These are phyloP conservation scores for Procambarus clarkii DNA, from an alignment of 1,140 invertebrate genomes.

Conservation along the genomic window DNA sequence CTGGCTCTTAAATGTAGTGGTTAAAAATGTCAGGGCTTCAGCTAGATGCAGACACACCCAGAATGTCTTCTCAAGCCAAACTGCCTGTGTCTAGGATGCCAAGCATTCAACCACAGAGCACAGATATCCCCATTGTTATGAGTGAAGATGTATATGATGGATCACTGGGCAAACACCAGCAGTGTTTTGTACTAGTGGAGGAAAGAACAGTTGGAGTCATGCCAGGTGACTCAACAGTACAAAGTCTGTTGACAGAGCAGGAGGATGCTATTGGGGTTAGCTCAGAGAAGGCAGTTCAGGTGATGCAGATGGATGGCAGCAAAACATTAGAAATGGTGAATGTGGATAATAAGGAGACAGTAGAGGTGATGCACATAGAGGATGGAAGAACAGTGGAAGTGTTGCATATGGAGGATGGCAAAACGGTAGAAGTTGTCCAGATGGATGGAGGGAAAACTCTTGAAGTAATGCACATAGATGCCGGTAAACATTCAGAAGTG, in stretches of 20 bases:
- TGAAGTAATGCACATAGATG: constrained; percentile 60
- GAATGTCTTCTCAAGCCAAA: not conserved
- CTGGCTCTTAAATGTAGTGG: not conserved
- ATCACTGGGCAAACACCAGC: not conserved
- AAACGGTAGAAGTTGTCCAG: constrained; percentile 53
- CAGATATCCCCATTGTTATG: constrained; percentile 41
- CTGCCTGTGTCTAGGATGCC: not conserved
- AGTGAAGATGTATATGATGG: constrained; percentile 37
- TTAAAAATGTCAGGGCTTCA: constrained; percentile 11
- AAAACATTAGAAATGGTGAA: constrained; percentile 26
- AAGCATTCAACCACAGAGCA: not conserved
- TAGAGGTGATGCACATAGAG: constrained; percentile 29
- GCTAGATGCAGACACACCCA: not conserved
- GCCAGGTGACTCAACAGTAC: constrained; percentile 18
- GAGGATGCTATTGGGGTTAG: constrained; percentile 5
- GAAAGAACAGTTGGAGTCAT: constrained; percentile 29
- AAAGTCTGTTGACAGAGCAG: constrained; percentile 32
- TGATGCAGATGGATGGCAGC: constrained; percentile 28
- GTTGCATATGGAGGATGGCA: constrained; percentile 39
- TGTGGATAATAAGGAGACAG: not conserved
- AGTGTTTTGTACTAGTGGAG: constrained; percentile 54
- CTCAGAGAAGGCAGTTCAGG: constrained; percentile 7
- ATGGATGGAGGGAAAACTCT: constrained; percentile 48
- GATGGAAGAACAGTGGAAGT: constrained; percentile 37
- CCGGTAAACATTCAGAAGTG: constrained; percentile 39